phyloP scores from a whole-genome alignment of 2,888 invertebrate genomes.

The Caenorhabditis imperialis region DNA sequence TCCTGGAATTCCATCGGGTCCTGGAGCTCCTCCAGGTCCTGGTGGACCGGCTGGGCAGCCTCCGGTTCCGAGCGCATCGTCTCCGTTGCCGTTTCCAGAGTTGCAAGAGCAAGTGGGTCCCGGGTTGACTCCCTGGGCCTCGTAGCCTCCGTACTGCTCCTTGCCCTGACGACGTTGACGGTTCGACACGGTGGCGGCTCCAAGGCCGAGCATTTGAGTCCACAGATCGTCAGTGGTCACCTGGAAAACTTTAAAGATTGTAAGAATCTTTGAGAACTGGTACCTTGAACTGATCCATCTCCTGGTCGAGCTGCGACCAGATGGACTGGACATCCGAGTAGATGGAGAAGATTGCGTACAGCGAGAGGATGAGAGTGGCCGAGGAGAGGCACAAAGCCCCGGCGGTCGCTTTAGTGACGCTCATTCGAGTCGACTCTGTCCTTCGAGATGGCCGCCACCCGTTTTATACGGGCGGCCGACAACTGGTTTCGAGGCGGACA shows the following conservation, averaged over 20 bases:
- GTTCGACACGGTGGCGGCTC: conserved; percentile 66
- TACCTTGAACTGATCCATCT: conserved; percentile 69
- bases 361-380: conserved; percentile 66
- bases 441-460: conserved; percentile 1
- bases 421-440: conserved; percentile 62
- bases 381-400: conserved; percentile 67
- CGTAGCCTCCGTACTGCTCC: conserved; percentile 68
- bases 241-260: too few relatives aligned
- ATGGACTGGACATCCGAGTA: conserved; percentile 68
- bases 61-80: conserved; percentile 63
- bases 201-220: conserved; percentile 67
- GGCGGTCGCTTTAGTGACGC: conserved; percentile 68
- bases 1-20: conserved; percentile 59
- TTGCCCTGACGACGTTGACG: conserved; percentile 65
- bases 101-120: conserved; percentile 65
- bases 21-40: conserved; percentile 65
- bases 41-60: conserved; percentile 68
- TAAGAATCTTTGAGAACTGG: too few relatives aligned
- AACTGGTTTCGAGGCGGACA: conserved; percentile 32
- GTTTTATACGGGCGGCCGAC: conserved; percentile 30
- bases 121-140: conserved; percentile 68
- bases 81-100: conserved; percentile 67
- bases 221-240: conserved; percentile 65
- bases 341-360: conserved; percentile 67
- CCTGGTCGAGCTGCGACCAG: conserved; percentile 67